Base-by-base conservation (phyloP, 2,797 vertebrate species). In the Crenuchus spilurus region DNA sequence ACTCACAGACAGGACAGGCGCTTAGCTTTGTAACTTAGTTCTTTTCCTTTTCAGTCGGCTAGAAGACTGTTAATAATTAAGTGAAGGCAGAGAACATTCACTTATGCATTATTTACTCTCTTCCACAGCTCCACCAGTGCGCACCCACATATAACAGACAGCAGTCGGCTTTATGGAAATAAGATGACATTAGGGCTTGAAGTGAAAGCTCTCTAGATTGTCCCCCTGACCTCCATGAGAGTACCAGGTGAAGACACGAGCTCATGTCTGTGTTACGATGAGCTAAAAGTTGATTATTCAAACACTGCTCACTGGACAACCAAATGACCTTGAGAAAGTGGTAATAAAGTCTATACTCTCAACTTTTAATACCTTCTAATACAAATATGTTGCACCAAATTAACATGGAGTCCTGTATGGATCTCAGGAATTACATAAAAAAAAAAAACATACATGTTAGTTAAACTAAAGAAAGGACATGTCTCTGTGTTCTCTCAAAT, bases 261-360 rank as follows among this genome's bases (percentile, higher is more conserved):
- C 20, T 44, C 63, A 77, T 35, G 30, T 41, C 49, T 10, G 11
- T 4, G 11, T 18, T 35, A 37, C 35, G 44, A 37, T 1, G 30
- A 49, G 18, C 9, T 3, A 11, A 54, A 52, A 14, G 13, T 24
- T 13, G 8, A 66, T 18, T 60, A 18, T 22, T 52, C 11, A 35
- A 52, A 72, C 63, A 72, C 63, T 68, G 46, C 54, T 49, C 1
- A 48, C 39, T 51, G 41, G 42, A 35, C 28, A 41, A 10, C 37
- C 30, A 6, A 76, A 2, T 42, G 52, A 44, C 75, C 70, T 54
- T 63, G 55, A 55, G 30, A 77, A 49, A 4, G 14, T 46, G n/a
- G n/a, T n/a, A n/a, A n/a, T n/a, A n/a, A n/a, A n/a, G n/a, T n/a
- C n/a, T n/a, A n/a, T n/a, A n/a, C n/a, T n/a, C n/a, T n/a, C n/a